Evolutionary conservation across 2,797 vertebrate genomes (phyloP).

Genomic region (Gouania willdenowi): DNA sequence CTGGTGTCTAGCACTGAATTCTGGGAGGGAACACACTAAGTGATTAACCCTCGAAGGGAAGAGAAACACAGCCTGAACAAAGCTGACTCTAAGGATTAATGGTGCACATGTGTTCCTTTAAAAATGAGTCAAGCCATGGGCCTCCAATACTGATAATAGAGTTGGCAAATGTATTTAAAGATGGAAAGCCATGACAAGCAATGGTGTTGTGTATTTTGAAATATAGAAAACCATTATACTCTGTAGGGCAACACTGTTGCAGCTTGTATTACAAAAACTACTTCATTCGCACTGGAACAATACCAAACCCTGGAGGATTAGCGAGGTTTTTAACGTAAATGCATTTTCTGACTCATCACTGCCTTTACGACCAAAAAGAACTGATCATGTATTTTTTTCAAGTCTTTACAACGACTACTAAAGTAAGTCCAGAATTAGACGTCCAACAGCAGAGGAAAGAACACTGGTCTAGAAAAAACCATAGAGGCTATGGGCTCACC

Average conservation of each 20-base stretch:
- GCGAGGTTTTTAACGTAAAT: too few relatives aligned
- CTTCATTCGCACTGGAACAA: slow-evolving; percentile 27
- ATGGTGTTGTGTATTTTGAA: slow-evolving; percentile 65
- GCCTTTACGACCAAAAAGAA: slow-evolving; percentile 17
- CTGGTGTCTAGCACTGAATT: slow-evolving; percentile 95
- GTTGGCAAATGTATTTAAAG: slow-evolving; percentile 74
- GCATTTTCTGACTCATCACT: too few relatives aligned
- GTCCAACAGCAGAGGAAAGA: slow-evolving; percentile 42
- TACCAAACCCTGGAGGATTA: slow-evolving; percentile 19
- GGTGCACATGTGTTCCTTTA: slow-evolving; percentile 66
- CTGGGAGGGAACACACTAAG: slow-evolving; percentile 81
- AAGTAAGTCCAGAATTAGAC: slow-evolving; percentile 8
- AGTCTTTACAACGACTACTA: slow-evolving; percentile 30
- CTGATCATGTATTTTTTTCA: not conserved
- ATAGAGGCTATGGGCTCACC: slow-evolving; percentile 84
- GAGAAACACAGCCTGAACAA: slow-evolving; percentile 1
- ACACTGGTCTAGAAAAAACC: slow-evolving; percentile 58
- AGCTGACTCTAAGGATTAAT: slow-evolving; percentile 48
- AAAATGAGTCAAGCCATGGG: slow-evolving; percentile 73
- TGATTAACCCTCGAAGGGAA: slow-evolving; percentile 39
- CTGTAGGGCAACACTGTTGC: slow-evolving; percentile 26
- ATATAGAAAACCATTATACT: slow-evolving; percentile 55
- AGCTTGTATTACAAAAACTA: slow-evolving; percentile 13
- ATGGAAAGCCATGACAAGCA: slow-evolving; percentile 80
- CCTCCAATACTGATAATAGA: slow-evolving; percentile 64